Evolutionary conservation across 2,113 vertebrate genomes (phyloP).

Genomic region (Platycercus adscitus): DNA sequence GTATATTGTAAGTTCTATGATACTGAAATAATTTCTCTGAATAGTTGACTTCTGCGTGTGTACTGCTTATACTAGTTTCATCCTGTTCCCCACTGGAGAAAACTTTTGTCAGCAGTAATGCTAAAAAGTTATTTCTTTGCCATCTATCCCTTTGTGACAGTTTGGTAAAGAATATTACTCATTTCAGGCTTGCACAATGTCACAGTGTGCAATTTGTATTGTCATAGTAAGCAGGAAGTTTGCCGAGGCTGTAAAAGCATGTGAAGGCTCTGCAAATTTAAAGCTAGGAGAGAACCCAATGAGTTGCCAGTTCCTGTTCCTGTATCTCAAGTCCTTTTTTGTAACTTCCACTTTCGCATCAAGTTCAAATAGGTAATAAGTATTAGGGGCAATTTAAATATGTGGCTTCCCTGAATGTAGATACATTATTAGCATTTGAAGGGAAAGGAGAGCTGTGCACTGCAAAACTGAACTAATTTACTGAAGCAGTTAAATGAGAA

Average conservation of each 20-base stretch:
- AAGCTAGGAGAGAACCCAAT: background rate
- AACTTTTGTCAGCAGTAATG: background rate
- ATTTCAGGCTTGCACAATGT: background rate
- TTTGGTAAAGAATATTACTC: background rate
- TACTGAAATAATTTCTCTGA: background rate
- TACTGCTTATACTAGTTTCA: background rate
- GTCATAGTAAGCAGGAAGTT: background rate
- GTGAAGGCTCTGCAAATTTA: background rate
- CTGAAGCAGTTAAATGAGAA: background rate
- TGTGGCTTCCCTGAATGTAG: background rate
- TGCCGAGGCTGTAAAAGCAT: background rate
- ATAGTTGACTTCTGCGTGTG: background rate
- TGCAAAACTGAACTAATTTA: background rate
- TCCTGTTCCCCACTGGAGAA: background rate
- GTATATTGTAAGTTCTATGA: background rate
- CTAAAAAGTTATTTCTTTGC: background rate
- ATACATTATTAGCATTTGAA: background rate
- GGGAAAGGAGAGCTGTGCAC: background rate
- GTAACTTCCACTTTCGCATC: background rate
- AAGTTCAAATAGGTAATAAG: background rate
- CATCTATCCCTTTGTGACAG: background rate
- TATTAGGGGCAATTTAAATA: background rate
- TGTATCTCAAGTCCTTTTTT: background rate
- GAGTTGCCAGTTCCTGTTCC: background rate
- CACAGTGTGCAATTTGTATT: background rate